A percentile compares a stretch with the other conserved stretches of the same genome.
Evolutionary conservation across 2,113 vertebrate genomes (phyloP).

Genomic region (Rallus limicola): DNA sequence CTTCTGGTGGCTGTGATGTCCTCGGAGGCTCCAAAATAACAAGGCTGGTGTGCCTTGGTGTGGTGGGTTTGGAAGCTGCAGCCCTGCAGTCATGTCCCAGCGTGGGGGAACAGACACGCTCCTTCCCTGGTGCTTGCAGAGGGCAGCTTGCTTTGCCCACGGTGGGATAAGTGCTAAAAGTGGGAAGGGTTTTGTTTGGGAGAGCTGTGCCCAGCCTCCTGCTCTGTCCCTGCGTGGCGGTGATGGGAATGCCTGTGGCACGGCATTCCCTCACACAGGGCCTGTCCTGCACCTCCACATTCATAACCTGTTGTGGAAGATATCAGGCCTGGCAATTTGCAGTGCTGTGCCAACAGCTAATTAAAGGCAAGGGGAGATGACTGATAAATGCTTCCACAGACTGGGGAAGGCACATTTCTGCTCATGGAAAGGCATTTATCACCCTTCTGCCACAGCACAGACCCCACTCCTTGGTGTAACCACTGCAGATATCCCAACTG

Average conservation of each 20-base stretch:
- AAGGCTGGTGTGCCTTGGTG: neutral
- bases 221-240: neutral
- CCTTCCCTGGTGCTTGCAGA: neutral
- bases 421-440: neutral
- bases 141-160: neutral
- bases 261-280: neutral
- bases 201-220: neutral
- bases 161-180: neutral
- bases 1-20: neutral
- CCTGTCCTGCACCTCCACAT: neutral
- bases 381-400: neutral
- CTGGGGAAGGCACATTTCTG: neutral
- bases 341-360: neutral
- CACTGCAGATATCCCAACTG: accelerated
- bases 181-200: neutral
- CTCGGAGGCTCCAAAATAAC: neutral
- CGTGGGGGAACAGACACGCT: accelerated
- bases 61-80: neutral
- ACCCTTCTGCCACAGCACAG: neutral
- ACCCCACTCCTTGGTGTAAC: neutral
- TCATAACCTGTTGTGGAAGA: accelerated
- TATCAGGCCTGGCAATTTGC: neutral
- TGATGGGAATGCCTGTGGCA: neutral
- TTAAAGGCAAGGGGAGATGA: neutral
- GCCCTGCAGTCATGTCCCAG: neutral